Conservation (phyloP, 2,888 invertebrate genomes). For the Atethmia centrago region DNA sequence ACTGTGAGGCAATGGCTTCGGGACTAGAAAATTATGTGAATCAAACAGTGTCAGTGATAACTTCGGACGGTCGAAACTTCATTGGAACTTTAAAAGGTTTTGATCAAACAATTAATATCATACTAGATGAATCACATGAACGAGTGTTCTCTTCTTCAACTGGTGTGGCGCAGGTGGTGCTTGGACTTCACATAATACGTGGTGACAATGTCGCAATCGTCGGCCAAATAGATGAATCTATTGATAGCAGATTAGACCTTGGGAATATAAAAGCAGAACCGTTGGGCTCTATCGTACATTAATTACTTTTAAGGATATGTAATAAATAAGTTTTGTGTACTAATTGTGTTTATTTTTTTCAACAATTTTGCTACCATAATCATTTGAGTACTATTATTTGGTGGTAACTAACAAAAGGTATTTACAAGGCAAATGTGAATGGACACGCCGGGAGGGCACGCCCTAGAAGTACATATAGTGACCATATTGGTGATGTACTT, state of each 20-base stretch:
- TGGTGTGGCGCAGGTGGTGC: conserved; percentile 96
- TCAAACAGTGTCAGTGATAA: conserved; percentile 98
- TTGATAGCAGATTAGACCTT: conserved; percentile 95
- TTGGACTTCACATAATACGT: conserved; percentile 99
- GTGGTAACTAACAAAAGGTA: too few species aligned
- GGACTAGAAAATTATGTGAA: conserved; percentile 97
- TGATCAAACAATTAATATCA: conserved; percentile 99
- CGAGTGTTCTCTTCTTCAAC: conserved; percentile 98
- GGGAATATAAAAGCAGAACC: conserved; percentile 96
- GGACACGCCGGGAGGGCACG: too few species aligned
- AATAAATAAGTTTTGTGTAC: conserved; percentile 74
- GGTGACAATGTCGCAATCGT: conserved; percentile 99
- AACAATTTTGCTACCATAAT: background rate
- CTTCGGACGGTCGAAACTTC: conserved; percentile 98
- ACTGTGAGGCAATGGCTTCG: conserved; percentile 92
- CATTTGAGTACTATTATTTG: background rate
- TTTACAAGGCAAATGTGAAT: too few species aligned
- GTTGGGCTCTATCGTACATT: conserved; percentile 95
- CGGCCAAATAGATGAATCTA: conserved; percentile 95
- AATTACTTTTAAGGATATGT: conserved; percentile 84
- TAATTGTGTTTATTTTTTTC: conserved; percentile 31
- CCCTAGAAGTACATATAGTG: too few species aligned
- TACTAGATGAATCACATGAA: conserved; percentile 99
- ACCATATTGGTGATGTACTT: too few species aligned
- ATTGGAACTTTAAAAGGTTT: conserved; percentile 99